Evolutionary conservation across 1,140 invertebrate genomes (phyloP), one percentile per base, ranked within the genome.

Genomic region (Heliothis subflexa): DNA sequence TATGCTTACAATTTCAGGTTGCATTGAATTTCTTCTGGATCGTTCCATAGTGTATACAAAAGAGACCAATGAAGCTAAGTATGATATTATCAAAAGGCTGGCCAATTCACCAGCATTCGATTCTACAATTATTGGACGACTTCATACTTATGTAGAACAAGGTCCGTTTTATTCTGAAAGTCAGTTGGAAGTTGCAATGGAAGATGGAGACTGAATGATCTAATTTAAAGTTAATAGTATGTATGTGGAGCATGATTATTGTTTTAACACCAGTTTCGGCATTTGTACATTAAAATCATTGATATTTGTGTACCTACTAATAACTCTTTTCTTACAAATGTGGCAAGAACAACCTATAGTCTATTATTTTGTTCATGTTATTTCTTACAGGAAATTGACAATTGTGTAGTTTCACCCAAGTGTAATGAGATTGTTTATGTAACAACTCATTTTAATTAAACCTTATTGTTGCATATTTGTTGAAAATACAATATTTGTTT

Each of bases 1-100:
- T n/a, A n/a, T n/a, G 33, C 4, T 49, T 10, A 12, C n/a, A 21
- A 50, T 81, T 81, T 28, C 88, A 95, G 97, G 97, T 40, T 95
- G 98, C 49, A 85, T 97, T 3, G 97, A 98, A 89, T 98, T 97
- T 89, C 89, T 98, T 3, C 86, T 98, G 2, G 96, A 98, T 85
- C 93, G 97, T 40, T 95, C 95, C 68, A 93, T 95, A 0, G 97
- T 97, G 87, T 93, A 95, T 0, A 95, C 95, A 71, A 98, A 97
- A 86, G 96, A 97, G 76, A 96, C 96, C 25, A 97, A 97, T 87
- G 96, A 97, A 85, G 88, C 94, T 0, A 98, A 98, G 87, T 98
- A 96, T 92, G 95, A 96, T 78, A 95, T 98, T 18, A 95, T 98
- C 9, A 95, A 95, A 82, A 93, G 94, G 61, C 88, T 98, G 33